Conservation (phyloP, 2,888 invertebrate genomes). For the Cosmopolites sordidus region DNA sequence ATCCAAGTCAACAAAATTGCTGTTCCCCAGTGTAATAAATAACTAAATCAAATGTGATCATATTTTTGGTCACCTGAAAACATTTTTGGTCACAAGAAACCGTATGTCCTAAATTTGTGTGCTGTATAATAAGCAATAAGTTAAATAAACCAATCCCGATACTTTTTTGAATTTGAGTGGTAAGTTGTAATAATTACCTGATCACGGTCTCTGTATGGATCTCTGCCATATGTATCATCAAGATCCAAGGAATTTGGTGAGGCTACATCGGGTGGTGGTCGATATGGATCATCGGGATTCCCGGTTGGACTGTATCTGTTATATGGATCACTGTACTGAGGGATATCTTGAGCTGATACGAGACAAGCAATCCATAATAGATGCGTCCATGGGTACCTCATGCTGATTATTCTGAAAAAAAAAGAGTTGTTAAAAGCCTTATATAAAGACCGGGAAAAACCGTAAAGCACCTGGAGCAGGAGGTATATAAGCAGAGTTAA, state of each 20-base stretch:
- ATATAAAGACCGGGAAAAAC: too few relatives aligned
- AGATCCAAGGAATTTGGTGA: slow-evolving; percentile 14
- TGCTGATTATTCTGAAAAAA: not conserved
- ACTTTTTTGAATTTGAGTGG: too few relatives aligned
- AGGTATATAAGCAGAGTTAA: too few relatives aligned
- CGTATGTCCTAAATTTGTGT: too few relatives aligned
- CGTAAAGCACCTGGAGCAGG: too few relatives aligned
- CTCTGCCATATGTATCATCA: slow-evolving; percentile 15
- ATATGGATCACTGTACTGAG: slow-evolving; percentile 16
- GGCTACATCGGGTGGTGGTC: slow-evolving; percentile 3
- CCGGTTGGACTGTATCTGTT: slow-evolving; percentile 20
- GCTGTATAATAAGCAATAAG: too few relatives aligned
- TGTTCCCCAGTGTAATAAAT: too few relatives aligned
- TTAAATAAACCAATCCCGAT: too few relatives aligned
- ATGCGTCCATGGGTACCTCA: slow-evolving; percentile 14
- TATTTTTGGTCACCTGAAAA: too few relatives aligned
- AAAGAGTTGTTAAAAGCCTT: too few relatives aligned
- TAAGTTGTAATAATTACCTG: not conserved
- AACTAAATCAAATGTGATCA: too few relatives aligned
- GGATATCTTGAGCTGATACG: slow-evolving; percentile 16
- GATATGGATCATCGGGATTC: slow-evolving; percentile 11
- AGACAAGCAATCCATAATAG: slow-evolving; percentile 13
- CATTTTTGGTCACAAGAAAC: not conserved
- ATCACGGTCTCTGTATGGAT: slow-evolving; percentile 12
- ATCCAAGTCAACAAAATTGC: too few relatives aligned